phyloP scores from a whole-genome alignment of 2,113 vertebrate species.

The Stegostoma tigrinum region DNA sequence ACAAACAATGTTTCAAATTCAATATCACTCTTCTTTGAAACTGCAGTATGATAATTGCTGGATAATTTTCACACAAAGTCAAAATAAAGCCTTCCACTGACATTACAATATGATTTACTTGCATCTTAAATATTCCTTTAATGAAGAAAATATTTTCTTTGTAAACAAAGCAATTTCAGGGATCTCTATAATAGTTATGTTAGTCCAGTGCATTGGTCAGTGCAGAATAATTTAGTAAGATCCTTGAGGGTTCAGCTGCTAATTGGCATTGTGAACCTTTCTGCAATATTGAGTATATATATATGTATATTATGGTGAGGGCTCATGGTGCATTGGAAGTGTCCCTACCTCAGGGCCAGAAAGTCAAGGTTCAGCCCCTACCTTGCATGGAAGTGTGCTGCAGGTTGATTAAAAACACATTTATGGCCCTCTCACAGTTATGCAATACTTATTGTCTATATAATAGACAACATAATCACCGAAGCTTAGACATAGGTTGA shows the following conservation, averaged over 20 bases:
- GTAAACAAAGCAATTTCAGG: not conserved
- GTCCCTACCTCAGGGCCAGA: no score
- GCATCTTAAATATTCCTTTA: not conserved
- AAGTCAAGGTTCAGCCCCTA: no score
- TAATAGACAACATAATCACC: not conserved
- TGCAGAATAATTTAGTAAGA: not conserved
- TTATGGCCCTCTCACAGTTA: not conserved
- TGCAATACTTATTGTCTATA: not conserved
- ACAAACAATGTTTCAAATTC: no score
- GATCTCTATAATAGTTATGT: not conserved
- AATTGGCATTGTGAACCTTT: not conserved
- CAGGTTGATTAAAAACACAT: no score
- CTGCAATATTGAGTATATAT: not conserved
- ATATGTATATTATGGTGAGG: not conserved
- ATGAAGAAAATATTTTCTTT: not conserved
- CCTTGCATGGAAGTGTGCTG: no score
- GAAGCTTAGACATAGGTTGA: not conserved
- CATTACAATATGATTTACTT: not conserved
- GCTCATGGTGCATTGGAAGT: no score
- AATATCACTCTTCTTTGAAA: no score
- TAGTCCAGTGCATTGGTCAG: not conserved
- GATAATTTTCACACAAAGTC: not conserved
- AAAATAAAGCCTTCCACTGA: not conserved
- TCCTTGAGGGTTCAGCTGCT: not conserved
- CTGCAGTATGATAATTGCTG: not conserved